Evolutionary conservation across 2,113 vertebrate species (phyloP).

Genomic region (Cyprinodon tularosa): DNA sequence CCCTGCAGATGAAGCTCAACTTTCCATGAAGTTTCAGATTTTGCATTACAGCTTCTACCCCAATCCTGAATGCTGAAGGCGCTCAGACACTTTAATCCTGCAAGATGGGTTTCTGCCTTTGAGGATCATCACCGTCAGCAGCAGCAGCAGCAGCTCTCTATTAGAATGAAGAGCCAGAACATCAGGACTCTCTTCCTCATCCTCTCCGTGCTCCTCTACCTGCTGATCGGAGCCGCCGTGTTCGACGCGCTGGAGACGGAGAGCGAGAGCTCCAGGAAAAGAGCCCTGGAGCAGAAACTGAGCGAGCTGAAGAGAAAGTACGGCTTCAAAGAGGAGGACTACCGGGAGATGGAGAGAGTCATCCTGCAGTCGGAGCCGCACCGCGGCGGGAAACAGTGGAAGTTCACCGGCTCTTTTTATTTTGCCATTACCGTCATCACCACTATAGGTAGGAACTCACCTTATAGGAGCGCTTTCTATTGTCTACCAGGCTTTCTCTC

Average conservation of each 20-base stretch:
- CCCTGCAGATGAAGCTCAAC: no score
- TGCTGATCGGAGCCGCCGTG: conserved; percentile 88
- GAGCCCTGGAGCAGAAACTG: conserved; percentile 84
- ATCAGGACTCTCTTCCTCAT: conserved; percentile 84
- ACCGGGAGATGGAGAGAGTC: conserved; percentile 84
- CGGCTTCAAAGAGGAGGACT: conserved; percentile 84
- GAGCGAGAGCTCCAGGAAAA: conserved; percentile 79
- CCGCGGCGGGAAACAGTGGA: conserved; percentile 87
- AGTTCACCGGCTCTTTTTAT: conserved; percentile 90
- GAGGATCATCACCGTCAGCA: not conserved
- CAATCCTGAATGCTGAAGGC: not conserved
- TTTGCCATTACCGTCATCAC: conserved; percentile 94
- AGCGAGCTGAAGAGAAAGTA: conserved; percentile 83
- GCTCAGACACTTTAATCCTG: not conserved
- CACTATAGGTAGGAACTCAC: conserved; percentile 85
- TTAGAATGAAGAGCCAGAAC: conserved; percentile 85
- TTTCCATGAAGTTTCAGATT: not conserved
- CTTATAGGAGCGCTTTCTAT: not conserved
- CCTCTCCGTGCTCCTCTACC: conserved; percentile 86
- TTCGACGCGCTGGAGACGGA: conserved; percentile 91
- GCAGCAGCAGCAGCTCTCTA: conserved; percentile 4
- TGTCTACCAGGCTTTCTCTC: not conserved
- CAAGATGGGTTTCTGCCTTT: not conserved
- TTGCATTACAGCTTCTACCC: not conserved
- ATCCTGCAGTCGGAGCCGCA: conserved; percentile 85